phyloP scores from a whole-genome alignment of 2,113 vertebrate genomes.

The Melanerpes aurifrons region DNA sequence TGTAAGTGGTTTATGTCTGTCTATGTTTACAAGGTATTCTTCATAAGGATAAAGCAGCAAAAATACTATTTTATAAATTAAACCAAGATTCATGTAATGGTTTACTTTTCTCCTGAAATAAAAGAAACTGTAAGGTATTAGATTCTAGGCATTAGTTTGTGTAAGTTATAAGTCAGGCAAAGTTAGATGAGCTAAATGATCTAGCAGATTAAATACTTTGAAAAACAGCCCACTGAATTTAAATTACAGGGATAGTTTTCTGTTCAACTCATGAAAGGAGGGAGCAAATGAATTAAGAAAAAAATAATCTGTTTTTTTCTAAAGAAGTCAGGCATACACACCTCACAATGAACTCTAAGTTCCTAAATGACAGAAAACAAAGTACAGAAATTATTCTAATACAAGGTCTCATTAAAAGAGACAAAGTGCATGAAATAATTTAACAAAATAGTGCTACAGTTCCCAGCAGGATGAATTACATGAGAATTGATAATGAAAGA shows the following conservation, averaged over 20 bases:
- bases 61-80: neutral
- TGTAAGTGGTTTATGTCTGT: neutral
- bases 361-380: neutral
- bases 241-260: neutral
- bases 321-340: neutral
- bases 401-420: neutral
- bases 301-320: neutral
- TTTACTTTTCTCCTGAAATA: neutral
- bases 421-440: slow-evolving; percentile 36
- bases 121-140: neutral
- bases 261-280: neutral
- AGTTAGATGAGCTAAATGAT: slow-evolving; percentile 6
- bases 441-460: neutral
- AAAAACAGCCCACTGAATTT: neutral
- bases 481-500: slow-evolving; percentile 12
- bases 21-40: neutral
- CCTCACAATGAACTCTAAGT: neutral
- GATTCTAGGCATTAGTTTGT: neutral
- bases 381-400: neutral
- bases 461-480: neutral
- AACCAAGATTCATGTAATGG: neutral
- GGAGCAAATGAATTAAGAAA: neutral
- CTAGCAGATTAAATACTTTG: neutral
- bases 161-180: neutral
- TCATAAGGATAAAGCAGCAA: neutral